Evolutionary conservation across 2,888 invertebrate species (phyloP).

Genomic region (Apamea anceps): DNA sequence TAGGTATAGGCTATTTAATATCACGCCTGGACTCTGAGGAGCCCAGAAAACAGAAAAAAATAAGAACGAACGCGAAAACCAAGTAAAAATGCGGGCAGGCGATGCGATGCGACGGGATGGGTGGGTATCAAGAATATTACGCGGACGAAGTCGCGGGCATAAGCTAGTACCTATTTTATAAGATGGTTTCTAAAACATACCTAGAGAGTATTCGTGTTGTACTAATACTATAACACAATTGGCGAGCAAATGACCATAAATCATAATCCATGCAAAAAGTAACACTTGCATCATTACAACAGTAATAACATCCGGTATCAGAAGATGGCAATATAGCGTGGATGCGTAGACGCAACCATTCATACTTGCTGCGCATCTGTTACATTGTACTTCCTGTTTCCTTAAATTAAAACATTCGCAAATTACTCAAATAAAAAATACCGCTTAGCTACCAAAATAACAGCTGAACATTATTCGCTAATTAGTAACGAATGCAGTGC

Average conservation of each 20-base stretch:
- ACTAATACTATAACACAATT: not conserved
- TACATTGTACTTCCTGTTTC: constrained; percentile 49
- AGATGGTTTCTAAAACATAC: not conserved
- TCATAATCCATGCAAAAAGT: constrained; percentile 4
- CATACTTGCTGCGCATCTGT: constrained; percentile 26
- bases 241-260: constrained; percentile 6
- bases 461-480: not conserved
- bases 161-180: not conserved
- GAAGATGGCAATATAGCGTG: constrained; percentile 55
- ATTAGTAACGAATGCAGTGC: not conserved
- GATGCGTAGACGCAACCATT: constrained; percentile 45
- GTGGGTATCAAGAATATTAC: not conserved
- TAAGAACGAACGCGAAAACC: not conserved
- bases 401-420: constrained; percentile 18
- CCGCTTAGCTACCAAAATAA: not conserved
- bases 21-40: not conserved
- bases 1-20: not conserved
- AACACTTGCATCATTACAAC: constrained; percentile 16
- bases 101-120: not conserved
- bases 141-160: not conserved
- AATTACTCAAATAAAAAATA: constrained; percentile 9
- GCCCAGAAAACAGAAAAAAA: not conserved
- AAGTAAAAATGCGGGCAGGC: not conserved
- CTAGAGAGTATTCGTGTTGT: not conserved
- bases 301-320: constrained; percentile 41